These are phyloP conservation scores for Chelidonichthys spinosus DNA, from an alignment of 2,797 vertebrate genomes.

Conservation along the genomic window DNA sequence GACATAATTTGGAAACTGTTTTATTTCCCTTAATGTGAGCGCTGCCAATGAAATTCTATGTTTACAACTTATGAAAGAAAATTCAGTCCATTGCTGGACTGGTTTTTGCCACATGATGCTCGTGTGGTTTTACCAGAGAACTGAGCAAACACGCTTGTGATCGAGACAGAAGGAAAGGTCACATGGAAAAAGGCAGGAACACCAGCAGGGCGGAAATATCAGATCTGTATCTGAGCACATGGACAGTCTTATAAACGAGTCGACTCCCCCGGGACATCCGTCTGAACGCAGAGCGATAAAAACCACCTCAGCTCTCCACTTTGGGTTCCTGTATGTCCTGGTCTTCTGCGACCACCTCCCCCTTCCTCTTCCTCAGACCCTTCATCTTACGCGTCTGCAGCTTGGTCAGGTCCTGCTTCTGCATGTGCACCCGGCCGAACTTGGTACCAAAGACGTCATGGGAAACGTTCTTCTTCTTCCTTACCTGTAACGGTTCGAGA, in stretches of 20 bases:
- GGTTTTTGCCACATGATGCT: neutral
- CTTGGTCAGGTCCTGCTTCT: slow-evolving; percentile 95
- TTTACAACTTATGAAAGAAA: no score
- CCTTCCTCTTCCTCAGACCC: slow-evolving; percentile 91
- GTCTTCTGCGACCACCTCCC: slow-evolving; percentile 60
- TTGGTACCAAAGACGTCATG: slow-evolving; percentile 92
- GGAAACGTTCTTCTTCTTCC: slow-evolving; percentile 98
- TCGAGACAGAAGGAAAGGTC: neutral
- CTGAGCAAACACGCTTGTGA: neutral
- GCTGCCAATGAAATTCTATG: neutral
- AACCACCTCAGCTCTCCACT: slow-evolving; percentile 60
- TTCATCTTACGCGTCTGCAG: slow-evolving; percentile 95
- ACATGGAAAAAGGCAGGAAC: neutral
- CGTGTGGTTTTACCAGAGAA: neutral
- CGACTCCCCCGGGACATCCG: neutral
- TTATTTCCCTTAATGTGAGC: slow-evolving; percentile 20
- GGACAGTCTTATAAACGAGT: neutral
- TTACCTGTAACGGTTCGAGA: slow-evolving; percentile 81
- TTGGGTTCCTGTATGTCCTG: slow-evolving; percentile 74
- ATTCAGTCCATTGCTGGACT: neutral
- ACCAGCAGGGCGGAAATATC: neutral
- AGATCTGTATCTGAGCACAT: neutral
- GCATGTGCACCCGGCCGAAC: slow-evolving; percentile 95
- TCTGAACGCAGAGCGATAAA: neutral
- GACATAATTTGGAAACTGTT: neutral